phyloP scores from a whole-genome alignment of 2,113 vertebrate species.

The Danio rerio region GRCz12tu NC_133177.1:36318001-36318500 shows the following conservation, averaged over 20 bases:
- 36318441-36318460: conserved; percentile 42
- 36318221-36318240: conserved; percentile 65
- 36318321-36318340: conserved; percentile 79
- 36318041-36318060: too few species aligned
- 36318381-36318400: conserved; percentile 52
- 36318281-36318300: conserved; percentile 81
- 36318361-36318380: conserved; percentile 66
- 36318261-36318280: conserved; percentile 67
- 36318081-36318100: background rate
- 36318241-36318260: conserved; percentile 39
- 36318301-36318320: conserved; percentile 83
- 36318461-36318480: conserved; percentile 53
- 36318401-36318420: conserved; percentile 55
- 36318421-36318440: conserved; percentile 55
- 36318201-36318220: conserved; percentile 32
- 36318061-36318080: conserved; percentile 8
- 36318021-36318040: background rate
- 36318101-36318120: conserved; percentile 3
- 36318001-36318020: background rate
- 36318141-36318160: background rate
- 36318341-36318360: conserved; percentile 73
- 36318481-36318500: conserved; percentile 67
- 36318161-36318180: background rate
- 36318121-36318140: background rate
- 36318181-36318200: conserved; percentile 30